Evolutionary conservation across 2,113 vertebrate species (phyloP).

Genomic region (Corvus hawaiiensis): DNA sequence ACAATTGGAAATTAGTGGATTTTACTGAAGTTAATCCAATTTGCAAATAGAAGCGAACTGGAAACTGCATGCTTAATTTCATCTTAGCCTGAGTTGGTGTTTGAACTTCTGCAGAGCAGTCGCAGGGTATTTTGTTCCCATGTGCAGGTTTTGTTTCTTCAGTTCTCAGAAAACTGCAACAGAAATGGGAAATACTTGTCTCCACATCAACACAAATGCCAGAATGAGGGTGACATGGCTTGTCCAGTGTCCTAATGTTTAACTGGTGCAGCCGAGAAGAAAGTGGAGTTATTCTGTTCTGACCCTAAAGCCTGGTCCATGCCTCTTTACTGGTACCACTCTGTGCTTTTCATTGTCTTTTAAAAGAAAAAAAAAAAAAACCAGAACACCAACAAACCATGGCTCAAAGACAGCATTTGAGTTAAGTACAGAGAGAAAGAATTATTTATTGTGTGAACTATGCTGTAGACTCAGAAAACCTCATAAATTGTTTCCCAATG

Average conservation of each 20-base stretch:
- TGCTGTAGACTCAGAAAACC: background rate
- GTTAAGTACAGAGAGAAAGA: background rate
- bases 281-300: background rate
- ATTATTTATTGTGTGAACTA: background rate
- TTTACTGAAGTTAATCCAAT: background rate
- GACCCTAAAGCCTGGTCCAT: background rate
- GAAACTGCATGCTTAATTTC: background rate
- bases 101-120: background rate
- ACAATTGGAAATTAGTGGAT: background rate
- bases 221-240: background rate
- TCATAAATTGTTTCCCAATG: slow-evolving; percentile 12
- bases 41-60: background rate
- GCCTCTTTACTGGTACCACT: background rate
- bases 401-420: background rate
- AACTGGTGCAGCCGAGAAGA: background rate
- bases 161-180: background rate
- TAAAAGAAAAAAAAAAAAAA: background rate
- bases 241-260: background rate
- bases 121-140: background rate
- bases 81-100: background rate
- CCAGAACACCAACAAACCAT: background rate
- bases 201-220: background rate
- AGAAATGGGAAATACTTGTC: background rate
- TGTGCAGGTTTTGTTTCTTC: background rate
- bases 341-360: background rate